Evolutionary conservation across 2,888 invertebrate genomes (phyloP), one percentile per base, ranked within the genome.

Genomic region (Saturnia japonica): DNA sequence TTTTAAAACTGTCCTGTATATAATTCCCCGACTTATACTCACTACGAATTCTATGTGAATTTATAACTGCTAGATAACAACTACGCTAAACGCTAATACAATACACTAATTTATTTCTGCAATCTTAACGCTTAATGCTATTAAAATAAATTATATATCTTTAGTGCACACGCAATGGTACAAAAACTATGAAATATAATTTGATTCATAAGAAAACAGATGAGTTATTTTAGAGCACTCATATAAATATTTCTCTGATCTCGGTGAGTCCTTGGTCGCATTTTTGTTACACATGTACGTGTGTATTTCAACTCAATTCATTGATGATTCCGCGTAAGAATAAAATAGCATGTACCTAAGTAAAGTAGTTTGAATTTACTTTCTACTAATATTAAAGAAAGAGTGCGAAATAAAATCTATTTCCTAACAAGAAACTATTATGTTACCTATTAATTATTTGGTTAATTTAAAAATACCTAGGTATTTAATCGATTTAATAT

Each of bases 161-260:
- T 28, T 19, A 25, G 6, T 14, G 8, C 25, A 60, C 1, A 4
- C 25, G 57, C 28, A 28, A 6, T 60, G 11, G 14, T 60, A 60
- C 54, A 22, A 0, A 14, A 60, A 14, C 3, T 60, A 64, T 54
- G 16, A 43, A 28, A 19, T 40, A 42, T 47, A 43, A 12, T 68
- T 71, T 42, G 57, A 72, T 25, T 68, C 25, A 43, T 60, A 42
- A 12, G 16, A 40, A 72, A 73, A 74, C 80, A 77, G 78, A 78
- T 64, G 78, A 76, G 57, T 72, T 68, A 74, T 78, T 25, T n/a
- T 68, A 34, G 54, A 11, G 22, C 57, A 11, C 0, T 45, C 67
- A 66, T 22, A n/a, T 74, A 69, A 73, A 75, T 64, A 69, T 69
- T 70, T 67, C 75, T 75, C 69, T 69, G 34, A 16, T 68, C 9